Conservation (phyloP, 1,140 invertebrate species). For the Carposina sasakii region DNA sequence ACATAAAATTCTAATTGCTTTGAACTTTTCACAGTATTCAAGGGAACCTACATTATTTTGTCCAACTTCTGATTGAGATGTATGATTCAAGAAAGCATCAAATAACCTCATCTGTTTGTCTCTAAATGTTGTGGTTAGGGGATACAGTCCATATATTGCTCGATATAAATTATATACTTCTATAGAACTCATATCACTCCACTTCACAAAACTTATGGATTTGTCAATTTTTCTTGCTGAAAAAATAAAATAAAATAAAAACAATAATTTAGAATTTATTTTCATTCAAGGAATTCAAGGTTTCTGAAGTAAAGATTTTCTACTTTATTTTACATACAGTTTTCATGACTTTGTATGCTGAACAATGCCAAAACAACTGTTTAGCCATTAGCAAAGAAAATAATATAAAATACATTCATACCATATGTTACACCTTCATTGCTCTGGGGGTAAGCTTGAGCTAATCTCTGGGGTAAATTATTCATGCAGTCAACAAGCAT, state of each 20-base stretch:
- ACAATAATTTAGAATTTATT: slow-evolving; percentile 3
- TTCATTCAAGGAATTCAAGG: not conserved
- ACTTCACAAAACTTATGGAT: slow-evolving; percentile 75
- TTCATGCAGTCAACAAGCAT: slow-evolving; percentile 78
- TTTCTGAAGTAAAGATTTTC: too few species aligned
- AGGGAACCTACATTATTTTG: slow-evolving; percentile 58
- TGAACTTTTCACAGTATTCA: slow-evolving; percentile 68
- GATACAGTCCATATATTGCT: slow-evolving; percentile 77
- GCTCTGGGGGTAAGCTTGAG: slow-evolving; percentile 75
- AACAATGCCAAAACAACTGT: too few species aligned
- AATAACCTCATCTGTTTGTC: slow-evolving; percentile 75
- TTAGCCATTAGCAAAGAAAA: too few species aligned
- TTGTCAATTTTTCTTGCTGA: slow-evolving; percentile 81
- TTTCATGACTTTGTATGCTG: too few species aligned
- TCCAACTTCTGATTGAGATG: slow-evolving; percentile 18
- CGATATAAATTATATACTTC: slow-evolving; percentile 79
- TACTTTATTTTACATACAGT: too few species aligned
- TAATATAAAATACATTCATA: slow-evolving; percentile 42
- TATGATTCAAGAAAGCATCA: slow-evolving; percentile 64
- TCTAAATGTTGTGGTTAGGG: slow-evolving; percentile 75
- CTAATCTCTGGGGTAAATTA: slow-evolving; percentile 75
- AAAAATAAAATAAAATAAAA: slow-evolving; percentile 48
- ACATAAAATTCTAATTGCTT: slow-evolving; percentile 74
- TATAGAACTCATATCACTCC: slow-evolving; percentile 75
- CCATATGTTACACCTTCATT: slow-evolving; percentile 79